These are phyloP conservation scores for Hylaeus volcanicus DNA, from an alignment of 1,140 invertebrate genomes.

Conservation along the genomic window DNA sequence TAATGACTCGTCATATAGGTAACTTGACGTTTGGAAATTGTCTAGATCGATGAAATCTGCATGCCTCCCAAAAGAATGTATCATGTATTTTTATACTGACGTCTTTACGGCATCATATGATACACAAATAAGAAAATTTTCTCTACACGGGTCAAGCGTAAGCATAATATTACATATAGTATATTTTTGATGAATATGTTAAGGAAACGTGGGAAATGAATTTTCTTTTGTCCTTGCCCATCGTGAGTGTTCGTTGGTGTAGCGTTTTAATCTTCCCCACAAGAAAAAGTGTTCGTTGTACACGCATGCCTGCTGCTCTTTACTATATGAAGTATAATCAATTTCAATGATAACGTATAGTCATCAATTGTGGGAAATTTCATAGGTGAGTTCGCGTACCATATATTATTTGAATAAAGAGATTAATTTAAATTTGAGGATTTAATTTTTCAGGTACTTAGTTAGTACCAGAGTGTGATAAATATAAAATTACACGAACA, in stretches of 20 bases:
- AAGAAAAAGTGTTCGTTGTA: constrained; percentile 62
- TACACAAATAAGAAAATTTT: neutral
- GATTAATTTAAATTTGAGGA: neutral
- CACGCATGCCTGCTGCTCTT: constrained; percentile 72
- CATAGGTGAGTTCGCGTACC: constrained; percentile 4
- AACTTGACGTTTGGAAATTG: too few species aligned
- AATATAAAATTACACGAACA: neutral
- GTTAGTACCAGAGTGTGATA: neutral
- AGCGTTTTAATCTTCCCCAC: constrained; percentile 65
- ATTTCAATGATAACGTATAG: constrained; percentile 38
- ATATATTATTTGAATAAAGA: too few species aligned
- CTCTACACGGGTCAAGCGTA: neutral
- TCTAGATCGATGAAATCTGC: constrained; percentile 27
- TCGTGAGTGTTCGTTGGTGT: constrained; percentile 66
- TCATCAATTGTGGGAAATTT: constrained; percentile 29
- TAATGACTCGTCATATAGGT: neutral
- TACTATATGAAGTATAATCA: constrained; percentile 50
- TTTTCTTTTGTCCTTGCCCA: constrained; percentile 56
- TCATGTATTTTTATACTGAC: constrained; percentile 24
- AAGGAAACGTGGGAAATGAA: neutral
- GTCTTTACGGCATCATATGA: constrained; percentile 7
- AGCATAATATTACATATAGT: neutral
- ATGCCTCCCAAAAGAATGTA: neutral
- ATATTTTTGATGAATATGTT: constrained; percentile 5
- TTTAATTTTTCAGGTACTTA: neutral